Evolutionary conservation across 1,140 invertebrate species (phyloP), one percentile per base, ranked within the genome.

Genomic region (Hylaeus anthracinus): DNA sequence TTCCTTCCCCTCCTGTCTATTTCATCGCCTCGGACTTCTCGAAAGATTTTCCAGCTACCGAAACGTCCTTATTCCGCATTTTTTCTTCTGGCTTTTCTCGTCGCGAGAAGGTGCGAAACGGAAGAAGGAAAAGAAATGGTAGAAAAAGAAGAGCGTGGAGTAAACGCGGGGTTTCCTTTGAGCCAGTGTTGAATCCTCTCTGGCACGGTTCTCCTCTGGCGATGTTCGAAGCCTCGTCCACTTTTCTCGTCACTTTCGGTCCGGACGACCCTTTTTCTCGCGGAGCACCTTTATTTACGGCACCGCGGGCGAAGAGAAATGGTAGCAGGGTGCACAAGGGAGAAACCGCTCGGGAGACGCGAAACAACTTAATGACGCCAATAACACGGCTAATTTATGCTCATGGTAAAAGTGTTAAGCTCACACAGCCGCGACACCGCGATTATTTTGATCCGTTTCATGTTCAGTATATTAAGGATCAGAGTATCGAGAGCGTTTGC

Each of bases 381-480:
- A 76, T 81, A 81, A 81, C 65, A 45, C 64, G 65, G 69, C 72
- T 81, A 81, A 81, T 76, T 81, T 81, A 81, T 76, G 64, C 65
- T 15, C 39, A 3, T 41, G 65, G 48, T 53, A 69, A 70, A 70
- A 64, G 79, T 66, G 61, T 76, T 76, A 56, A 69, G 53, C 72
- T 43, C n/a, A 60, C 48, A 14, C 41, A 12, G 72, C 26, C 12
- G 48, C 43, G n/a, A 15, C 9, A 15, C 26, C 5, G 26, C 9
- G 65, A 79, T 72, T 79, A 79, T 79, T 72, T 79, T 53, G 56
- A 78, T 79, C 58, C 60, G n/a, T 72, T 55, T 64, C 58, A 2
- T 51, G 9, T 10, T 39, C 4, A 58, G 9, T 48, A 45, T 43
- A 70, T 53, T 51, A 61, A 71, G 12, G 26, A 77, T 60, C 65